phyloP scores from a whole-genome alignment of 2,113 vertebrate genomes.

The Dunckerocampus dactyliophorus region DNA sequence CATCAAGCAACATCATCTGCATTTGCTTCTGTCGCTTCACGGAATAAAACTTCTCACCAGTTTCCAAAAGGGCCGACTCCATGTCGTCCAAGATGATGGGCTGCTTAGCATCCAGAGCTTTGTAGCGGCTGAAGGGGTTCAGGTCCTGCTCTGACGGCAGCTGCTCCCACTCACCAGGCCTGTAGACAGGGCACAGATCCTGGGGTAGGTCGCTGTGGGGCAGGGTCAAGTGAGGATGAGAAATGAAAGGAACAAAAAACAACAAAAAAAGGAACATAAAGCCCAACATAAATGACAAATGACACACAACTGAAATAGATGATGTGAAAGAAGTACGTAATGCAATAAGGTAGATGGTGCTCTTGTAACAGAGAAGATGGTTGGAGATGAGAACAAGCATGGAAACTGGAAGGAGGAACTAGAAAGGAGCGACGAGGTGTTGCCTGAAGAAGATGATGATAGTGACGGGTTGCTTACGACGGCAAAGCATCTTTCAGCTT shows the following conservation, averaged over 20 bases:
- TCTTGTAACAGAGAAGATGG: constrained; percentile 1
- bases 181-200: constrained; percentile 99
- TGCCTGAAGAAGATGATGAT: neutral
- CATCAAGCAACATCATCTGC: neutral
- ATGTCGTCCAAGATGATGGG: constrained; percentile 71
- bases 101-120: constrained; percentile 79
- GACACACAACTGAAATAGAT: constrained; percentile 35
- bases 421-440: constrained; percentile 10
- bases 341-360: constrained; percentile 2
- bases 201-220: constrained; percentile 92
- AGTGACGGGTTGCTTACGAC: constrained; percentile 79
- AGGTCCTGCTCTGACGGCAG: constrained; percentile 90
- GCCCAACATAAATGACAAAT: constrained; percentile 53
- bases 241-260: neutral
- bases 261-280: constrained; percentile 47
- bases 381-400: neutral
- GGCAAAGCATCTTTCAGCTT: constrained; percentile 95
- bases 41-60: constrained; percentile 29
- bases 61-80: constrained; percentile 54
- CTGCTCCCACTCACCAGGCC: constrained; percentile 98
- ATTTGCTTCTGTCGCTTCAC: neutral
- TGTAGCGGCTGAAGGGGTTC: constrained; percentile 95
- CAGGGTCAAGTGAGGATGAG: constrained; percentile 56
- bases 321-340: constrained; percentile 19
- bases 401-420: constrained; percentile 18